These are phyloP conservation scores for Coptodon rendalli DNA, from an alignment of 2,113 vertebrate genomes.

Conservation along the genomic window DNA sequence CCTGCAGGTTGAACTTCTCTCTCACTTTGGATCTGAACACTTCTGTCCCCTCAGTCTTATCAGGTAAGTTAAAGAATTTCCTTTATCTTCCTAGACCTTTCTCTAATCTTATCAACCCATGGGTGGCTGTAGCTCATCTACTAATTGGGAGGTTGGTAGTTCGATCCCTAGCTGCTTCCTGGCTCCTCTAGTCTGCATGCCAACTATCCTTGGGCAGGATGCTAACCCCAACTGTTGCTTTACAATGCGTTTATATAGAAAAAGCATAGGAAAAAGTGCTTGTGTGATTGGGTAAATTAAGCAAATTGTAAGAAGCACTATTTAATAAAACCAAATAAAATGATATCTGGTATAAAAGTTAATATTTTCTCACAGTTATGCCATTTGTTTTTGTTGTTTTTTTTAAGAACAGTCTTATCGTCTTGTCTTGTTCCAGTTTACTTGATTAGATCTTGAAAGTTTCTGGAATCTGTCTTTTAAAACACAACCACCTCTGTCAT, in stretches of 20 bases:
- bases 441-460: background rate
- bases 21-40: constrained; percentile 96
- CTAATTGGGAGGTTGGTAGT: background rate
- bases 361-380: background rate
- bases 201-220: background rate
- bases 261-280: background rate
- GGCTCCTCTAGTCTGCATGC: background rate
- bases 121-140: background rate
- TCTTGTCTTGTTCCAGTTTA: background rate
- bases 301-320: background rate
- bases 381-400: accelerated
- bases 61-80: constrained; percentile 73
- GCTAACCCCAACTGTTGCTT: background rate
- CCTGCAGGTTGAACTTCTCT: constrained; percentile 90
- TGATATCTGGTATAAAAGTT: background rate
- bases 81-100: background rate
- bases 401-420: accelerated
- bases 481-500: background rate
- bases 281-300: background rate
- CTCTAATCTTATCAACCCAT: background rate
- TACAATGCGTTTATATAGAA: accelerated
- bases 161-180: background rate
- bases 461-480: background rate
- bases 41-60: constrained; percentile 98
- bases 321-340: background rate